Base-by-base conservation (phyloP, 2,797 vertebrate genomes). In the Cephalopachus bancanus region DNA sequence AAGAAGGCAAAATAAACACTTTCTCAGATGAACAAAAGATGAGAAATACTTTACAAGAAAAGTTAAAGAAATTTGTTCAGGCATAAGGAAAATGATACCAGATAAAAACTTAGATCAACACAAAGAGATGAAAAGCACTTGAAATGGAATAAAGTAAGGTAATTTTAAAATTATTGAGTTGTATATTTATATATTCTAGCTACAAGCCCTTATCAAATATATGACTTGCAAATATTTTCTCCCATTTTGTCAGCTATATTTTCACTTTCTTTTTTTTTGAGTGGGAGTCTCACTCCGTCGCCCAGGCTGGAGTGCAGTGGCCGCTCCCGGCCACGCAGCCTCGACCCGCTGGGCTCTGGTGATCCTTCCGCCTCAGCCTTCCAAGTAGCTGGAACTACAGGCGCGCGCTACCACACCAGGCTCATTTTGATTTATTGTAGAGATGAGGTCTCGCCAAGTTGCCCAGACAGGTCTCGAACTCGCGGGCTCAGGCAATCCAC, bases 1-100 rank as follows among this genome's bases (percentile, higher is more conserved):
- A 93, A 95, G 79, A 83, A 93, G 53, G 55, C 55, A n/a, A 83
- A 93, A 64, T 78, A 88, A 65, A 30, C 30, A 57, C 26, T 71
- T 86, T 60, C 37, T 95, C 69, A 93, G 67, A 69, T 17, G 33
- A 83, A 81, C 62, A 85, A 85, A 64, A 79, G 69, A 80, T 57
- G 9, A 76, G 5, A 92, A 64, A 0, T 49, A 74, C 59, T 78
- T 49, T 53, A n/a, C 5, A 75, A 95, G 84, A 83, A 83, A 89
- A 92, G 57, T 90, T 93, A 72, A 62, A 87, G 53, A 89, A 72
- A 79, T 0, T 69, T 44, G n/a, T 91, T 80, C 33, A 84, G 49
- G 55, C 30, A 65, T 33, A 92, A 86, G 33, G 51, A 90, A 94
- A 85, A 57, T 75, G 67, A 85, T 81, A 76, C 5, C 26, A 83